Percentiles rank a stretch among this genome's conserved stretches.
These are phyloP conservation scores for Nansenia antarctica DNA, from an alignment of 2,113 vertebrate species.

Conservation along the genomic window DNA sequence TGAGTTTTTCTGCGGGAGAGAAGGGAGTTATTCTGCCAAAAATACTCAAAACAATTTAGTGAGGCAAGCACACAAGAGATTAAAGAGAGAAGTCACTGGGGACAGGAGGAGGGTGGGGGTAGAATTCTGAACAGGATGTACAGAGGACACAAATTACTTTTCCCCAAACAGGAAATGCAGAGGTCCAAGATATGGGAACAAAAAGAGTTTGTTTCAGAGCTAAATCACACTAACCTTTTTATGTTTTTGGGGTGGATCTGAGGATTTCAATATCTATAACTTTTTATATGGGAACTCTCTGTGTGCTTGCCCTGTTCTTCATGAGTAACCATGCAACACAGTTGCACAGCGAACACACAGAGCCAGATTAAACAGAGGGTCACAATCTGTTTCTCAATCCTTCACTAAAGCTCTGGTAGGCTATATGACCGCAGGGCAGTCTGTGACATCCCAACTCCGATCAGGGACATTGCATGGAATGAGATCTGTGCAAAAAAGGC, in stretches of 20 bases:
- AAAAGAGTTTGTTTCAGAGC: background rate
- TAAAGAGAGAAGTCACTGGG: background rate
- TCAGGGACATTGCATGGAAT: too few relatives aligned
- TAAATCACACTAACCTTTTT: too few relatives aligned
- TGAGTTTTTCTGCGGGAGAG: constrained; percentile 5
- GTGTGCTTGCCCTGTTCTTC: background rate
- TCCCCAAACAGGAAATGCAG: background rate
- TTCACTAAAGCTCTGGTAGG: constrained; percentile 23
- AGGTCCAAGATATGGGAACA: background rate
- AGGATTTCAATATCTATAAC: too few relatives aligned
- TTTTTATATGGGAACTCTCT: background rate
- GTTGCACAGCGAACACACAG: constrained; percentile 11
- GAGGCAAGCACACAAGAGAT: constrained; percentile 11
- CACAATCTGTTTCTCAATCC: constrained; percentile 9
- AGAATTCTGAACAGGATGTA: background rate
- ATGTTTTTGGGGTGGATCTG: too few relatives aligned
- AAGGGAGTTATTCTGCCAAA: background rate
- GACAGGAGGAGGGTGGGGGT: too few relatives aligned
- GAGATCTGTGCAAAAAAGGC: too few relatives aligned
- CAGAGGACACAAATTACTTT: background rate
- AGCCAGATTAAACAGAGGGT: constrained; percentile 18
- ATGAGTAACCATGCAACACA: background rate
- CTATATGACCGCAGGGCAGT: background rate
- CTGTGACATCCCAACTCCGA: too few relatives aligned
- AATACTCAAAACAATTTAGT: constrained; percentile 18